These are phyloP conservation scores for Papilio machaon DNA, from an alignment of 1,140 invertebrate species.

Conservation along the genomic window DNA sequence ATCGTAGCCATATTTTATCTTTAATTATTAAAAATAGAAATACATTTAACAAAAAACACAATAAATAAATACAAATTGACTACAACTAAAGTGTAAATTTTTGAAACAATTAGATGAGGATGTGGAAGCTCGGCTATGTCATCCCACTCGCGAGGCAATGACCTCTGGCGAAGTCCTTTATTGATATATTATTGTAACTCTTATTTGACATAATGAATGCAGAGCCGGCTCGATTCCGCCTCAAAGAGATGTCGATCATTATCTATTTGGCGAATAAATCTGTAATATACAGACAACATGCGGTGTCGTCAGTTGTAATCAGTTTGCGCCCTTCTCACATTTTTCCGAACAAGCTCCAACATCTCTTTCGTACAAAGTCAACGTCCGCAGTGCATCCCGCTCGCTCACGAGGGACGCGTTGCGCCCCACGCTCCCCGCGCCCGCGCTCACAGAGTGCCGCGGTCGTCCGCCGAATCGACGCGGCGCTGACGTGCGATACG, in stretches of 20 bases:
- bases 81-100: neutral
- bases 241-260: constrained; percentile 62
- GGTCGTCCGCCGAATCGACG: constrained; percentile 74
- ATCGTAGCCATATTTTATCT: too few species aligned
- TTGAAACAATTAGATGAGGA: neutral
- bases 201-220: constrained; percentile 69
- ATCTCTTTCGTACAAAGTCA: constrained; percentile 44
- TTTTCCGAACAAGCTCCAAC: constrained; percentile 56
- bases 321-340: constrained; percentile 70
- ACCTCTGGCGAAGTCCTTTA: constrained; percentile 62
- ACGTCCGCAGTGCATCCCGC: constrained; percentile 49
- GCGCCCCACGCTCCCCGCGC: constrained; percentile 58
- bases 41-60: neutral
- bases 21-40: neutral
- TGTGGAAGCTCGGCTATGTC: constrained; percentile 10
- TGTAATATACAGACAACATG: constrained; percentile 53
- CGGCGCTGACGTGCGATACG: constrained; percentile 78
- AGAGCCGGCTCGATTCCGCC: constrained; percentile 48
- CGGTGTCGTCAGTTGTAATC: constrained; percentile 59
- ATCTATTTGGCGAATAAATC: constrained; percentile 69
- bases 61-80: neutral
- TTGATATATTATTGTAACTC: constrained; percentile 55
- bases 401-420: constrained; percentile 69
- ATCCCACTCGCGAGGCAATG: constrained; percentile 49
- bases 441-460: constrained; percentile 63